phyloP scores from a whole-genome alignment of 2,888 invertebrate genomes.

The Epiblema foenella region DNA sequence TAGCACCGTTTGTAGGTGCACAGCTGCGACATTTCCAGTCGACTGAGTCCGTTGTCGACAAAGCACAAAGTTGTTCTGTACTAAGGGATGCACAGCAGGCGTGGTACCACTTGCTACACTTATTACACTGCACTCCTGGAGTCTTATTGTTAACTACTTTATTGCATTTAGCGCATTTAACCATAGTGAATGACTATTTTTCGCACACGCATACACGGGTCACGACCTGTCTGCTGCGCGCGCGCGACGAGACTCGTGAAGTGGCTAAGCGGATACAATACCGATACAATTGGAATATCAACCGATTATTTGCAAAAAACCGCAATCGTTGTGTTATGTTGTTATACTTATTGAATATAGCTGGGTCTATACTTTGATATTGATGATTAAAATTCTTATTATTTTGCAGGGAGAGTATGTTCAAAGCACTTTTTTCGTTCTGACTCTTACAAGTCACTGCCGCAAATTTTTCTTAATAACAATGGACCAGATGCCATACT shows the following conservation, averaged over 20 bases:
- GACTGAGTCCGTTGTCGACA: neutral
- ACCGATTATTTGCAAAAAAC: too few species aligned
- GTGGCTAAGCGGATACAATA: too few species aligned
- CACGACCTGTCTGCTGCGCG: neutral
- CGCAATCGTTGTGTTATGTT: too few species aligned
- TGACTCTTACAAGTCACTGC: too few species aligned
- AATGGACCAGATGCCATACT: too few species aligned
- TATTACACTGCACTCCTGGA: slow-evolving; percentile 10
- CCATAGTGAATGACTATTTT: neutral
- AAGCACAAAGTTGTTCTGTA: neutral
- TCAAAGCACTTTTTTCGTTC: too few species aligned
- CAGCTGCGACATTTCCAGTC: slow-evolving; percentile 6
- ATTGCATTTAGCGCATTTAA: neutral
- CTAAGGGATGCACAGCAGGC: neutral
- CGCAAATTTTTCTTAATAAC: too few species aligned
- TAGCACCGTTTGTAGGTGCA: neutral
- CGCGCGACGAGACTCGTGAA: neutral
- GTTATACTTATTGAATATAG: too few species aligned
- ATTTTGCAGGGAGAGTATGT: too few species aligned
- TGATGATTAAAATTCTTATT: too few species aligned
- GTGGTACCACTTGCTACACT: slow-evolving; percentile 4
- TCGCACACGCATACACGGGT: neutral
- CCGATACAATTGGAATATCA: too few species aligned
- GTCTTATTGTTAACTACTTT: neutral
- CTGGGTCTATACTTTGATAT: too few species aligned